These are phyloP conservation scores for Tetragonula carbonaria DNA, from an alignment of 2,888 invertebrate genomes.

Conservation along the genomic window DNA sequence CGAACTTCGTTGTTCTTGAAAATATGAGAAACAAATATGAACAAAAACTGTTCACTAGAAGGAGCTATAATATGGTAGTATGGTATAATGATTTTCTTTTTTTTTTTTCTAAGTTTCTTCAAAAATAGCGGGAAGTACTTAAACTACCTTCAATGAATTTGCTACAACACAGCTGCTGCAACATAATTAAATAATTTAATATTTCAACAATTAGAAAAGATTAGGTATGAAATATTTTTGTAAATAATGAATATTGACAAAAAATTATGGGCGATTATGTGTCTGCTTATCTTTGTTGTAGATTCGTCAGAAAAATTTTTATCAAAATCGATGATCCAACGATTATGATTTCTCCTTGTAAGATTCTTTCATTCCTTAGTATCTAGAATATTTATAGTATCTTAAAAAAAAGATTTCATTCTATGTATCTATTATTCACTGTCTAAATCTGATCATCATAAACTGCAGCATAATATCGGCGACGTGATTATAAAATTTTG, in stretches of 20 bases:
- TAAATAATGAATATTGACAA: background rate
- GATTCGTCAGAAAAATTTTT: background rate
- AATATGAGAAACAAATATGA: too few species aligned
- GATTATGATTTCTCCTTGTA: too few species aligned
- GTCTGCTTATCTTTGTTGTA: background rate
- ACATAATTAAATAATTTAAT: background rate
- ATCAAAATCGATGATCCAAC: background rate
- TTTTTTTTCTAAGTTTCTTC: too few species aligned
- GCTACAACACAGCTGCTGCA: background rate
- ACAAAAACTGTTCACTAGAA: too few species aligned
- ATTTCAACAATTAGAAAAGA: background rate
- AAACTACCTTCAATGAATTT: too few species aligned
- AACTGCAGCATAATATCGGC: background rate
- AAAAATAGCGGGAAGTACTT: too few species aligned
- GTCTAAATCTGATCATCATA: background rate
- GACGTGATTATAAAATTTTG: background rate
- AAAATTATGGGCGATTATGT: background rate
- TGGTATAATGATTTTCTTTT: too few species aligned
- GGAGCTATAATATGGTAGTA: too few species aligned
- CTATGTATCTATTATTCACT: background rate
- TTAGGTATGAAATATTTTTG: background rate
- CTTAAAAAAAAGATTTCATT: background rate
- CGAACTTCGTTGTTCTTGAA: too few species aligned
- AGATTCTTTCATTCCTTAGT: too few species aligned
- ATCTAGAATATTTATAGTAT: too few species aligned